Base-by-base conservation (phyloP, 2,797 vertebrate genomes). In the Oceanodroma leucorhoa region DNA sequence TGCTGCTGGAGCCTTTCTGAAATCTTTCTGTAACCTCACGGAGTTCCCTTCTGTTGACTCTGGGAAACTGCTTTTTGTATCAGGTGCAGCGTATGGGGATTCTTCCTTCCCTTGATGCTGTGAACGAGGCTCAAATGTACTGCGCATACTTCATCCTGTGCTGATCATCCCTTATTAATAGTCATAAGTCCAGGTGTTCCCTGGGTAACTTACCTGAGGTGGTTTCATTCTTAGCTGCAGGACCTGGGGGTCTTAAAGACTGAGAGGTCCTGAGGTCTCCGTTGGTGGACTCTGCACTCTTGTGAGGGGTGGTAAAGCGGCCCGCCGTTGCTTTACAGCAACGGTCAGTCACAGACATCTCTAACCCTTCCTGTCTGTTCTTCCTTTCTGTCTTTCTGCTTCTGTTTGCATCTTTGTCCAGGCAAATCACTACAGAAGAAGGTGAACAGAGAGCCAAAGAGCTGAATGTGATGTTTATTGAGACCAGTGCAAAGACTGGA, bases 401-500 rank as follows among this genome's bases (percentile, higher is more conserved):
- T 83, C 87, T 83, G 36, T 97, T 83, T 57, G 82, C 41, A 5
- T 61, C 64, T 54, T 67, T 82, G 32, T 93, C 61, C 95, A 99
- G 99, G 98, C 99, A 99, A 98, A 99, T 99, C 98, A 99, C 99
- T 98, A 99, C 99, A 94, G 99, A 99, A 98, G 99, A 98, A 97
- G 99, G 99, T 55, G 99, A 99, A 96, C 99, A 99, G 98, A 99
- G 99, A 98, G 99, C 99, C 98, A 99, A 99, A 98, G 99, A 99
- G 98, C 98, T 99, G 98, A 99, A 99, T 97, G 99, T 99, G 98
- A 99, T 99, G 99, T 99, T 99, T 97, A 99, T 99, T 98, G 99
- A 99, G 98, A 99, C 99, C 98, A 99, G 99, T 97, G 99, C 99
- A 97, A 99, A 99, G 98, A 99, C 99, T 98, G 99, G 99, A 95